Evolutionary conservation across 2,113 vertebrate species (phyloP).

Genomic region (Passer montanus): DNA sequence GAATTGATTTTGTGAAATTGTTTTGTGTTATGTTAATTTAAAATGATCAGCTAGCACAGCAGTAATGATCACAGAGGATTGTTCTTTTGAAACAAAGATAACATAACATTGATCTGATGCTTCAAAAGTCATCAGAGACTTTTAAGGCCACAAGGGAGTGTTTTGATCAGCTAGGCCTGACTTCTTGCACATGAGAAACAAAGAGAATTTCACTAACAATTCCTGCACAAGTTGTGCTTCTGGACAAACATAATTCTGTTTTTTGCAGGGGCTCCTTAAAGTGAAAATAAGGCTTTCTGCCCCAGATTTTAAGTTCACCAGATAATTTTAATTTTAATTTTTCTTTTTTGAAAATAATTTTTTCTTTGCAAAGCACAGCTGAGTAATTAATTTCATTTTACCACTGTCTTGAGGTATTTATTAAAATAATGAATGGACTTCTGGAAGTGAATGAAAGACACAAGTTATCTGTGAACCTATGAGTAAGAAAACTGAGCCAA

Average conservation of each 20-base stretch:
- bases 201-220: neutral
- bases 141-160: neutral
- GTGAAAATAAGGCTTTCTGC: neutral
- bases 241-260: neutral
- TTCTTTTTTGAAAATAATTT: neutral
- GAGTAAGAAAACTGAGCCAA: neutral
- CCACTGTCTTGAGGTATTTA: neutral
- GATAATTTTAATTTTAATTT: neutral
- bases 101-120: constrained; percentile 26
- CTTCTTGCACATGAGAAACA: neutral
- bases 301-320: neutral
- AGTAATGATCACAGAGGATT: constrained; percentile 23
- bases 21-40: constrained; percentile 38
- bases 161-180: neutral
- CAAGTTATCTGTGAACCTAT: neutral
- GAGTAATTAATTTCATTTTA: neutral
- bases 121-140: constrained; percentile 13
- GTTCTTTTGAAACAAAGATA: constrained; percentile 43
- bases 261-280: neutral
- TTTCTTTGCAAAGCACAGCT: neutral
- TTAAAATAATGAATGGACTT: neutral
- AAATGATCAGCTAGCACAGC: constrained; percentile 39
- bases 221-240: neutral
- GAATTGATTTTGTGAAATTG: constrained; percentile 3
- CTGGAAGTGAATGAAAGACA: neutral